These are phyloP conservation scores for Acanthosepion lycidas DNA, from an alignment of 2,888 invertebrate species.

Conservation along the genomic window DNA sequence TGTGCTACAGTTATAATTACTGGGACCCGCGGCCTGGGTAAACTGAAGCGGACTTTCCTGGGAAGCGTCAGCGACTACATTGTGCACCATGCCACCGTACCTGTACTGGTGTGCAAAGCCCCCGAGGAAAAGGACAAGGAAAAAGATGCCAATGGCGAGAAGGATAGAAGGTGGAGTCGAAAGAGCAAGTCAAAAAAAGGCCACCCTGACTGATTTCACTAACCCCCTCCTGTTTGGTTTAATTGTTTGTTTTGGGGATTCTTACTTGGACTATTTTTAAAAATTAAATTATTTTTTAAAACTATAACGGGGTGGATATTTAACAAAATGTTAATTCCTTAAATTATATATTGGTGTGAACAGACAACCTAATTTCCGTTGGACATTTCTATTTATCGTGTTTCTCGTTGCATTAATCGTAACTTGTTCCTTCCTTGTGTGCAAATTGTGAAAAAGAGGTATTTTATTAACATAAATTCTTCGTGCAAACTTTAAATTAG, in stretches of 20 bases:
- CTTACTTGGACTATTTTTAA: background rate
- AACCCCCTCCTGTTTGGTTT: background rate
- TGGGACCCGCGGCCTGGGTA: conserved; percentile 33
- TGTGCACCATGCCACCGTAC: conserved; percentile 45
- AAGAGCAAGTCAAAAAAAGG: conserved; percentile 47
- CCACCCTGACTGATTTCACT: conserved; percentile 37
- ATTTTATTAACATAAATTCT: no score
- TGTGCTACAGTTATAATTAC: conserved; percentile 37
- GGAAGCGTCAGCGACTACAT: conserved; percentile 48
- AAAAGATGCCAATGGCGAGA: conserved; percentile 2
- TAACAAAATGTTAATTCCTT: no score
- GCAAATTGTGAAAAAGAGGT: no score
- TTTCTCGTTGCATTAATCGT: no score
- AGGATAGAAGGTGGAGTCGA: conserved; percentile 45
- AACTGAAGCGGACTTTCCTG: conserved; percentile 41
- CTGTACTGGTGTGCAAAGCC: conserved; percentile 42
- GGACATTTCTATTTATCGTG: no score
- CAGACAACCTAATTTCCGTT: no score
- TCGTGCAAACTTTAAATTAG: no score
- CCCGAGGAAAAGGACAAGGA: conserved; percentile 35
- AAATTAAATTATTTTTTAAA: background rate
- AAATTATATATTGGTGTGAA: no score
- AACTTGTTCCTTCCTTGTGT: no score
- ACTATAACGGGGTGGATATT: no score
- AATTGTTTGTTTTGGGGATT: conserved; percentile 5